phyloP scores from a whole-genome alignment of 2,113 vertebrate genomes.

The Mungos mungo region DNA sequence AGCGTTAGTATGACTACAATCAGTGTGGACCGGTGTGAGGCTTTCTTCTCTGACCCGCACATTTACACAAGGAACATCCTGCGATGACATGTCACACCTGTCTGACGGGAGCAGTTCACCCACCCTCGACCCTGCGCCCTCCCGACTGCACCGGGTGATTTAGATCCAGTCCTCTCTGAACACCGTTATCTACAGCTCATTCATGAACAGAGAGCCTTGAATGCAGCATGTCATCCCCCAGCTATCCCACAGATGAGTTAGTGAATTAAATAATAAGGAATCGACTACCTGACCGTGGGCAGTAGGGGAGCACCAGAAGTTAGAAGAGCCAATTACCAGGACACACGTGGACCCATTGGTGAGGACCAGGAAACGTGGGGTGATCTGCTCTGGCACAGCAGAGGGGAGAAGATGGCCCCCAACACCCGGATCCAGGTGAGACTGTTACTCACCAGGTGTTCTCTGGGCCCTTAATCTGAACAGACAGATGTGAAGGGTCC shows the following conservation, averaged over 20 bases:
- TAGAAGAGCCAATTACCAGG: neutral
- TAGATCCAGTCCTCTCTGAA: neutral
- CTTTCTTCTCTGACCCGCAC: neutral
- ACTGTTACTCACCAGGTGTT: neutral
- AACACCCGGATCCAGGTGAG: neutral
- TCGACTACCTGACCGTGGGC: neutral
- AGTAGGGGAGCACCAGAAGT: neutral
- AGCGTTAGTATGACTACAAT: neutral
- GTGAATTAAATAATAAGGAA: neutral
- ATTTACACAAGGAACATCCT: neutral
- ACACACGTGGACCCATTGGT: neutral
- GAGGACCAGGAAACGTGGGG: neutral
- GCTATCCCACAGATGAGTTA: neutral
- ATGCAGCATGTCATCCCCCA: neutral
- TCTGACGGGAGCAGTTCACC: neutral
- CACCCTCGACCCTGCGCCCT: neutral
- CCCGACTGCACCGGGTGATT: neutral
- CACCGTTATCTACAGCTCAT: neutral
- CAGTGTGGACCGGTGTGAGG: neutral
- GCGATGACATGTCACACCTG: neutral
- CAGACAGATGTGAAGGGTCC: neutral
- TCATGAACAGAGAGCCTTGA: neutral
- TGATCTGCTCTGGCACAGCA: neutral
- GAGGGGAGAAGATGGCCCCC: neutral
- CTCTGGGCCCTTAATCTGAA: neutral